Evolutionary conservation across 2,888 invertebrate species (phyloP).

Genomic region (Rhyacophila evoluta): DNA sequence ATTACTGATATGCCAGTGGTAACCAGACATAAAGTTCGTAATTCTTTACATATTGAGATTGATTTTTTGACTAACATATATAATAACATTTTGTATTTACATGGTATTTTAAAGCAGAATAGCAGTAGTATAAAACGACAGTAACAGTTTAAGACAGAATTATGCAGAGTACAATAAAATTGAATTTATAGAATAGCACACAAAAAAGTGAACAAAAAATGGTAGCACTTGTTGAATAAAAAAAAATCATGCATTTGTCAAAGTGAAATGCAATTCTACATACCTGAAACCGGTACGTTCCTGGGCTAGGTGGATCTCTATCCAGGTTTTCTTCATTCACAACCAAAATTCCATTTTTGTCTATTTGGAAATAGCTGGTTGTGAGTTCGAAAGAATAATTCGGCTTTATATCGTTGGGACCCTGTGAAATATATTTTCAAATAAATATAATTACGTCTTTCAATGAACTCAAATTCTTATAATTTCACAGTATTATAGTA

Average conservation of each 20-base stretch:
- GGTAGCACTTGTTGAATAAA: background rate
- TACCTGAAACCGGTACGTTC: slow-evolving; percentile 86
- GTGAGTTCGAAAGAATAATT: slow-evolving; percentile 87
- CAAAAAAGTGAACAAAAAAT: background rate
- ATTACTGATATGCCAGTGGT: too few relatives aligned
- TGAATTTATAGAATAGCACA: background rate
- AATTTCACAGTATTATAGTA: too few relatives aligned
- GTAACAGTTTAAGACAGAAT: background rate
- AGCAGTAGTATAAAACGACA: too few relatives aligned
- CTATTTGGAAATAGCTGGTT: slow-evolving; percentile 84
- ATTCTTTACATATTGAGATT: too few relatives aligned
- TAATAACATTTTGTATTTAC: background rate
- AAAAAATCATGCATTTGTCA: background rate
- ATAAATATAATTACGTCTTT: too few relatives aligned
- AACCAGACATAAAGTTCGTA: too few relatives aligned
- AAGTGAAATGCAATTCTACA: slow-evolving; percentile 48
- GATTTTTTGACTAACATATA: too few relatives aligned
- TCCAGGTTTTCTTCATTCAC: slow-evolving; percentile 88
- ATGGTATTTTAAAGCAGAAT: background rate
- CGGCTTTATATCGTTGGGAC: slow-evolving; percentile 83
- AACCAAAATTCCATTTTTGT: slow-evolving; percentile 77
- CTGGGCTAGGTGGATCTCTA: slow-evolving; percentile 87
- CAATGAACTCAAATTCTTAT: too few relatives aligned
- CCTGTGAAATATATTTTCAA: slow-evolving; percentile 64
- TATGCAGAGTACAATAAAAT: background rate